These are phyloP conservation scores for Crotalus tigris DNA, from an alignment of 2,113 vertebrate species.

Conservation along the genomic window DNA sequence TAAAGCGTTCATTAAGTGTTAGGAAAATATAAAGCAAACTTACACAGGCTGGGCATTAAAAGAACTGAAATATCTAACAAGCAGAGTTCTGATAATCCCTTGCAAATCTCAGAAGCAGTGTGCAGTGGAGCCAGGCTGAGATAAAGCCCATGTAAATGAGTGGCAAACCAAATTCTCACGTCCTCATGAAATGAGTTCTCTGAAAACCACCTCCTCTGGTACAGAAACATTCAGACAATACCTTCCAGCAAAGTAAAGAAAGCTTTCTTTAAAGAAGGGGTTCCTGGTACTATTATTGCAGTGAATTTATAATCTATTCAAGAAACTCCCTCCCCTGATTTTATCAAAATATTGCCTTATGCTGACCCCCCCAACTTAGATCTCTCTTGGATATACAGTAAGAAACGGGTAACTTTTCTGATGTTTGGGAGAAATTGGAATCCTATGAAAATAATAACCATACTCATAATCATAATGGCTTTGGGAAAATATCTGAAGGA, in stretches of 20 bases:
- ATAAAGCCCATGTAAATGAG: constrained; percentile 23
- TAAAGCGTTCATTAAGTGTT: constrained; percentile 2
- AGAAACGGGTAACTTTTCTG: constrained; percentile 30
- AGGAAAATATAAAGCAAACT: constrained; percentile 6
- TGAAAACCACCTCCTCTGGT: constrained; percentile 30
- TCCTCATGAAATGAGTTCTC: constrained; percentile 32
- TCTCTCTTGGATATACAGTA: constrained; percentile 39
- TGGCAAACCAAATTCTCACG: constrained; percentile 1
- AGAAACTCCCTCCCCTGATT: constrained; percentile 41
- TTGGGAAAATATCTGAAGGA: no score
- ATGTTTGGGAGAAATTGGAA: neutral
- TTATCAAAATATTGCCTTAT: constrained; percentile 37
- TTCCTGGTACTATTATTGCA: constrained; percentile 12
- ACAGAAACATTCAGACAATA: neutral
- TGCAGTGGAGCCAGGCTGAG: neutral
- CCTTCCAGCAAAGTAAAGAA: constrained; percentile 30
- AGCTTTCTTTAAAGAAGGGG: constrained; percentile 43
- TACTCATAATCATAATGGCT: no score
- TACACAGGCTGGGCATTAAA: neutral
- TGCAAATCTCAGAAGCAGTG: constrained; percentile 12
- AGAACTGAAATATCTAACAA: neutral
- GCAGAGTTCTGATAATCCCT: constrained; percentile 44
- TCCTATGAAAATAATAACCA: neutral
- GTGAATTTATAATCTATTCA: constrained; percentile 32
- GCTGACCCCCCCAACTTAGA: constrained; percentile 18